Conservation (phyloP, 2,113 vertebrate species). For the Myotis lucifugus region DNA sequence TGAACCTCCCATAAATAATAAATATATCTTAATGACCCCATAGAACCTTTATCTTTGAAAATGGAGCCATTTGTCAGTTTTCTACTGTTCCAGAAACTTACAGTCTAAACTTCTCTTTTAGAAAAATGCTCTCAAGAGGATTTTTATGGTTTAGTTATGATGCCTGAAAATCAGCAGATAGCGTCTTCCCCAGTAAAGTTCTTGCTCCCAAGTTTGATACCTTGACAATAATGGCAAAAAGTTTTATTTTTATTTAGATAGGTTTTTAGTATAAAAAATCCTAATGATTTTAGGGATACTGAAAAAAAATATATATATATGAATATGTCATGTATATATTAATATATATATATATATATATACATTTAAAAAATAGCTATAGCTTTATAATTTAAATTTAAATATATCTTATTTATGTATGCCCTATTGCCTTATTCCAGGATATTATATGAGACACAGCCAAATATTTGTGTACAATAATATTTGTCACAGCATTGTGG, state of each 20-base stretch:
- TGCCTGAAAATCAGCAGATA: neutral
- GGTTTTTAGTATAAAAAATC: neutral
- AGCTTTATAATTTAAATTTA: neutral
- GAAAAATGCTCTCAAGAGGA: neutral
- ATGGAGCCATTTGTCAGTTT: neutral
- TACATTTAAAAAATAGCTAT: neutral
- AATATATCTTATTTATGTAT: neutral
- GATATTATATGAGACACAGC: neutral
- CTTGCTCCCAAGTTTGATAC: neutral
- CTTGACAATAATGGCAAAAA: neutral
- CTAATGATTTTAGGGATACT: neutral
- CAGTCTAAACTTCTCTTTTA: neutral
- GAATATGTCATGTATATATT: neutral
- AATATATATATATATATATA: neutral
- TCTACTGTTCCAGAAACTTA: neutral
- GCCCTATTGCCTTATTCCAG: neutral
- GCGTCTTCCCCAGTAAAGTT: neutral
- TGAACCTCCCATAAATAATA: neutral
- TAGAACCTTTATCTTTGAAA: neutral
- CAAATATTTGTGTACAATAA: neutral
- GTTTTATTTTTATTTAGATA: neutral
- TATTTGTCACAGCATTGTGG: neutral
- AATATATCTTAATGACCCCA: neutral
- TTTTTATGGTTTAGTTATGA: conserved; percentile 13
- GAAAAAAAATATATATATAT: neutral